Percentiles rank a stretch among this genome's conserved stretches.
Conservation (phyloP, 2,888 invertebrate genomes). For the Aleiodes testaceus region DNA sequence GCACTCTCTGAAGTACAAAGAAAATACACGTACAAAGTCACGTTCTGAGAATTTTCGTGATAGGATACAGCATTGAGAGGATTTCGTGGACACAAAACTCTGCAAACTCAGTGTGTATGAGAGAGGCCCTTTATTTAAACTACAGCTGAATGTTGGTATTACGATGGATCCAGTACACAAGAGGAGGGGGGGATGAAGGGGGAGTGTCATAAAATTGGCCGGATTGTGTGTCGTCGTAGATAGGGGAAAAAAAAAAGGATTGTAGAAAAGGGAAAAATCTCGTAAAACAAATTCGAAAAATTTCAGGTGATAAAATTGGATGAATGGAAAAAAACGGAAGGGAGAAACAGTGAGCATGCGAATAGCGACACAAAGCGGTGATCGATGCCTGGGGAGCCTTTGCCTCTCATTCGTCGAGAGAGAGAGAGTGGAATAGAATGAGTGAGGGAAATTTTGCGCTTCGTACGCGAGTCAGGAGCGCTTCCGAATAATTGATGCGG, state of each 20-base stretch:
- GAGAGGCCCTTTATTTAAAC: constrained; percentile 16
- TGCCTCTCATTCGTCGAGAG: constrained; percentile 13
- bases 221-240: constrained; percentile 37
- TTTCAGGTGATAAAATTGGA: constrained; percentile 8
- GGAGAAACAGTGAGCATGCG: constrained; percentile 34
- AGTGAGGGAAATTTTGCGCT: constrained; percentile 41
- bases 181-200: constrained; percentile 18
- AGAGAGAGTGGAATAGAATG: constrained; percentile 16
- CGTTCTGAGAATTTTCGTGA: constrained; percentile 36
- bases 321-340: constrained; percentile 21
- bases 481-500: constrained; percentile 53
- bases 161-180: not conserved
- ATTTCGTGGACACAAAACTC: constrained; percentile 37
- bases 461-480: constrained; percentile 53
- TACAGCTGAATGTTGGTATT: constrained; percentile 24
- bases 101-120: not conserved
- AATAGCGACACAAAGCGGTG: constrained; percentile 42
- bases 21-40: constrained; percentile 42
- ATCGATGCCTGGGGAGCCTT: constrained; percentile 37
- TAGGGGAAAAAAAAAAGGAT: not conserved
- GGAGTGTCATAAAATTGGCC: constrained; percentile 48
- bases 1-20: constrained; percentile 36
- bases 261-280: constrained; percentile 11
- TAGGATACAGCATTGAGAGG: constrained; percentile 31
- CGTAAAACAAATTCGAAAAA: constrained; percentile 27